These are phyloP conservation scores for Rhogogaster chlorosoma DNA, from an alignment of 2,888 invertebrate species.

Conservation along the genomic window DNA sequence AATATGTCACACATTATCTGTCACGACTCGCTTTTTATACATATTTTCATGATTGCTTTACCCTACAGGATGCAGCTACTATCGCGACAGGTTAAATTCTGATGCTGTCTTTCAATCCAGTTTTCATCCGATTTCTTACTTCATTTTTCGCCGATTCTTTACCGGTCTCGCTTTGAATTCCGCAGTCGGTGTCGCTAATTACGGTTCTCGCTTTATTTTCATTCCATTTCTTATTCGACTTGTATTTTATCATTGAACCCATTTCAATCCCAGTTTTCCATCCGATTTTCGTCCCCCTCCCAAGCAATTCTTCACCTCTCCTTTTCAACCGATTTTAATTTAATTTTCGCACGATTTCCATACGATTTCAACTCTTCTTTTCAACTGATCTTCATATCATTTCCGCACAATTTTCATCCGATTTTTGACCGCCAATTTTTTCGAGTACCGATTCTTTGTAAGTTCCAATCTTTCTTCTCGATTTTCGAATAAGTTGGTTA, in stretches of 20 bases:
- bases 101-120: neutral
- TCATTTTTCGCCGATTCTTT: too few species aligned
- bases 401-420: neutral
- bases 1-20: neutral
- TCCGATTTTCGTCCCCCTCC: too few species aligned
- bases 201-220: neutral
- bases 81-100: neutral
- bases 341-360: too few species aligned
- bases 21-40: neutral
- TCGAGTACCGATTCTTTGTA: neutral
- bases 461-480: neutral
- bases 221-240: neutral
- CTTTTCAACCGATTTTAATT: too few species aligned
- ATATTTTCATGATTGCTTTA: neutral
- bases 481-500: neutral
- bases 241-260: neutral
- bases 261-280: too few species aligned
- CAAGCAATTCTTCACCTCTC: too few species aligned
- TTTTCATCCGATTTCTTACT: neutral
- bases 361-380: too few species aligned
- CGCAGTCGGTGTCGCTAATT: neutral
- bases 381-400: neutral
- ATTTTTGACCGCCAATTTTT: neutral
- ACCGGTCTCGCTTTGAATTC: neutral
- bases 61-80: neutral